Base-by-base conservation (phyloP, 2,888 invertebrate species). In the Chalcis sispes region DNA sequence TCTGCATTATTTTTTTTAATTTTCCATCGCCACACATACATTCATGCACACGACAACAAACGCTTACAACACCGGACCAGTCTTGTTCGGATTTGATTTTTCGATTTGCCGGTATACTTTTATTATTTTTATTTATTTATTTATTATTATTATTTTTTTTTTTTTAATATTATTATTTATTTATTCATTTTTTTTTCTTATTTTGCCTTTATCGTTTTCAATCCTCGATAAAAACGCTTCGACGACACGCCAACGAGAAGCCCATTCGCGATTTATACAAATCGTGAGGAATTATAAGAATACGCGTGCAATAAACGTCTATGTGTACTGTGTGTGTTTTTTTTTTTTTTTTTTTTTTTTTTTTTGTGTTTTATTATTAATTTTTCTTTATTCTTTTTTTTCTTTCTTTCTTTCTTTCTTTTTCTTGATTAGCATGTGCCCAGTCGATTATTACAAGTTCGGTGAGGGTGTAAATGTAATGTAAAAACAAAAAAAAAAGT, bases 41-140 rank as follows among this genome's bases (percentile, higher is more conserved):
- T 40, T 72, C 72, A 72, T 69, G 65, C 66, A 69, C 54, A 64
- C 72, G 67, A 75, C 72, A 76, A 52, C 59, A 70, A 50, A 64
- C 69, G 48, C 58, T 48, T 72, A 72, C 62, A 72, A 75, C 23
- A 72, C 54, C 72, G 42, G 69, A 75, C 74, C 77, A 75, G 72
- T 77, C 66, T 77, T 77, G 58, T 46, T 75, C 50, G 54, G n/a
- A 78, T 78, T 78, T 78, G 75, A 78, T 78, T 78, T n/a, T n/a
- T 72, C 72, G 48, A n/a, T n/a, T 62, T 72, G 62, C 62, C 69
- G 58, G 50, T 71, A 54, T 74, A 56, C 36, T 50, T 52, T n/a
- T n/a, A n/a, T n/a, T n/a, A n/a, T n/a, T n/a, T n/a, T 50, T 50
- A 42, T 13, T 42, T 42, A 36, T 36, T 36, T 7, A 36, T 36